phyloP scores from a whole-genome alignment of 2,113 vertebrate species.

The Hyaena hyaena region DNA sequence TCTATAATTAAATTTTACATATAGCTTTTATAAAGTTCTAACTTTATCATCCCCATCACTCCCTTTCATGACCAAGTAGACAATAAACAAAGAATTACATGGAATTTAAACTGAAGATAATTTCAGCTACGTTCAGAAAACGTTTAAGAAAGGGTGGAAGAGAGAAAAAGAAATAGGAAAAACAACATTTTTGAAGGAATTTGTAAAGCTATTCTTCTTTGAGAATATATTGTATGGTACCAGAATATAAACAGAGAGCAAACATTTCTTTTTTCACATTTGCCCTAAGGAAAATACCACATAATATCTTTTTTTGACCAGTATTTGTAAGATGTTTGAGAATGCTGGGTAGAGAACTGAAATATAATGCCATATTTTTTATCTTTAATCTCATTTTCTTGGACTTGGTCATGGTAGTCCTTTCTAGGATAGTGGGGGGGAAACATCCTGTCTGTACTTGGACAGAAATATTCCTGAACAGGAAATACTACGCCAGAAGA shows the following conservation, averaged over 20 bases:
- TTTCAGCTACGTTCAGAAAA: slow-evolving; percentile 32
- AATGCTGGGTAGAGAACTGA: background rate
- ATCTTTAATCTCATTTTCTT: slow-evolving; percentile 37
- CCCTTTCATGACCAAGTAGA: background rate
- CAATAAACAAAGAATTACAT: background rate
- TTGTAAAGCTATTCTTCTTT: background rate
- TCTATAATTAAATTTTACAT: slow-evolving; percentile 47
- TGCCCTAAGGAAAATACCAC: background rate
- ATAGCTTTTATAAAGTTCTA: slow-evolving; percentile 16
- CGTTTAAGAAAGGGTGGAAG: background rate
- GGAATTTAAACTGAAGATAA: slow-evolving; percentile 2
- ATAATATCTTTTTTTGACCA: background rate
- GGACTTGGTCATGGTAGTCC: background rate
- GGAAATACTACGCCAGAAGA: background rate
- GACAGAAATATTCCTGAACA: slow-evolving; percentile 49
- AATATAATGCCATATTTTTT: background rate
- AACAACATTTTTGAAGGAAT: background rate
- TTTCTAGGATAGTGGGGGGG: background rate
- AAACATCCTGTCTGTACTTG: background rate
- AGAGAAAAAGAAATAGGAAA: background rate
- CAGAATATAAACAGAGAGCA: background rate
- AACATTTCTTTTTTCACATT: slow-evolving; percentile 10
- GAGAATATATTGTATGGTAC: background rate
- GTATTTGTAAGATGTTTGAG: slow-evolving; percentile 42
- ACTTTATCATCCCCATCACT: background rate